A percentile compares a stretch with the other conserved stretches of the same genome.
Conservation (phyloP, 2,113 vertebrate genomes). For the Pseudorectes ferrugineus region DNA sequence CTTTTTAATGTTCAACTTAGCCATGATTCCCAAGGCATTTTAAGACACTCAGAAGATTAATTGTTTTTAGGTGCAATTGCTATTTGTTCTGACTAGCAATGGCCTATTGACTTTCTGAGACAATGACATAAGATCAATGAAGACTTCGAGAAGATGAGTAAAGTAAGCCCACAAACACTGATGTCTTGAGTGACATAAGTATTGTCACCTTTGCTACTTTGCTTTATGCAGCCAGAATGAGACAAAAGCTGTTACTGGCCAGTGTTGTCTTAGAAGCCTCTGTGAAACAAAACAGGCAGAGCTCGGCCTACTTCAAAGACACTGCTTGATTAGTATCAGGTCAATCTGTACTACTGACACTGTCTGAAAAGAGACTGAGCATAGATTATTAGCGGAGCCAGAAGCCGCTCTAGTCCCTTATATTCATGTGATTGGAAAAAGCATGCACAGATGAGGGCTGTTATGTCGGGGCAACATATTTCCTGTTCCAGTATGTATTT, state of each 20-base stretch:
- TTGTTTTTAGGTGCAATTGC: background rate
- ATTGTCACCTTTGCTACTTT: background rate
- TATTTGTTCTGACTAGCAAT: conserved; percentile 6
- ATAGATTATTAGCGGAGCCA: background rate
- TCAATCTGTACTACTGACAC: background rate
- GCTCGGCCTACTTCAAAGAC: background rate
- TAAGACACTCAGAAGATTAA: background rate
- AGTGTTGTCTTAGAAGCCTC: background rate
- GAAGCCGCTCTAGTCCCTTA: background rate
- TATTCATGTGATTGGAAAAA: background rate
- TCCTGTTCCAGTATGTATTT: background rate
- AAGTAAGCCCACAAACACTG: background rate
- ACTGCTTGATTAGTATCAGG: background rate
- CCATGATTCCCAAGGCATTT: background rate
- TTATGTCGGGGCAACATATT: background rate
- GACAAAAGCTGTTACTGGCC: background rate
- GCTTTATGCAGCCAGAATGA: background rate
- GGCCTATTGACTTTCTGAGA: conserved; percentile 19
- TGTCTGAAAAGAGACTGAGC: background rate
- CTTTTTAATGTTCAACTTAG: background rate
- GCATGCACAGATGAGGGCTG: background rate
- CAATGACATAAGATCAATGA: conserved; percentile 2
- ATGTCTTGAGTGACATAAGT: background rate
- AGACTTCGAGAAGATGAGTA: conserved; percentile 12
- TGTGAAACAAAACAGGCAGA: background rate